phyloP scores from a whole-genome alignment of 2,888 invertebrate genomes.

The Microplitis deprimator region DNA sequence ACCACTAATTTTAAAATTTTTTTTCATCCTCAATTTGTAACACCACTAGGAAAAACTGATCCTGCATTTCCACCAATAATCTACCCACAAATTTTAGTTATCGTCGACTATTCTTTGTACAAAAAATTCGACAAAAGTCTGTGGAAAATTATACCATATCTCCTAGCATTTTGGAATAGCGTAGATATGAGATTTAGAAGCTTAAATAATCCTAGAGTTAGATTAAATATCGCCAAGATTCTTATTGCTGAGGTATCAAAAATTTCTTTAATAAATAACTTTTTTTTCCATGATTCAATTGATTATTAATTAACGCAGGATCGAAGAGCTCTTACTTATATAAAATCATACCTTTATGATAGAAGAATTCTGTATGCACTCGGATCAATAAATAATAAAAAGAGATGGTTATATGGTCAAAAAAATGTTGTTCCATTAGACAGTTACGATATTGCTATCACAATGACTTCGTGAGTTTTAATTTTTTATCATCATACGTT shows the following conservation, averaged over 20 bases:
- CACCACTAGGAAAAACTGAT: background rate
- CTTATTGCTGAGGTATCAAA: conserved; percentile 40
- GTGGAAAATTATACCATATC: conserved; percentile 28
- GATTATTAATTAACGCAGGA: background rate
- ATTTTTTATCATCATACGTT: background rate
- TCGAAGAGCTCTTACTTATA: conserved; percentile 23
- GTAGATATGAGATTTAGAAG: conserved; percentile 46
- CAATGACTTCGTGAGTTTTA: conserved; percentile 45
- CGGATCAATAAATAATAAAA: conserved; percentile 21
- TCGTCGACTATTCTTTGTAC: conserved; percentile 36
- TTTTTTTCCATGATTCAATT: too few relatives aligned
- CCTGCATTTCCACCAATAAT: background rate
- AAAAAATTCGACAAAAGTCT: conserved; percentile 25
- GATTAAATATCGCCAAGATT: conserved; percentile 48
- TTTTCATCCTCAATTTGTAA: too few relatives aligned
- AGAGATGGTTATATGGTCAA: conserved; percentile 19
- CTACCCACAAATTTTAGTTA: conserved; percentile 46
- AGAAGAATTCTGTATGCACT: background rate
- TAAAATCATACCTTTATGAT: conserved; percentile 8
- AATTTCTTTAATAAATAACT: too few relatives aligned
- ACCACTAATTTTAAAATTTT: too few relatives aligned
- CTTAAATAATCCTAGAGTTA: conserved; percentile 44
- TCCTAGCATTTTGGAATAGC: conserved; percentile 48
- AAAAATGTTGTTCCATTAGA: conserved; percentile 7
- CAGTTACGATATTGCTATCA: conserved; percentile 43